These are phyloP conservation scores for Acipenser oxyrinchus DNA, from an alignment of 2,797 vertebrate genomes.

Conservation along the genomic window DNA sequence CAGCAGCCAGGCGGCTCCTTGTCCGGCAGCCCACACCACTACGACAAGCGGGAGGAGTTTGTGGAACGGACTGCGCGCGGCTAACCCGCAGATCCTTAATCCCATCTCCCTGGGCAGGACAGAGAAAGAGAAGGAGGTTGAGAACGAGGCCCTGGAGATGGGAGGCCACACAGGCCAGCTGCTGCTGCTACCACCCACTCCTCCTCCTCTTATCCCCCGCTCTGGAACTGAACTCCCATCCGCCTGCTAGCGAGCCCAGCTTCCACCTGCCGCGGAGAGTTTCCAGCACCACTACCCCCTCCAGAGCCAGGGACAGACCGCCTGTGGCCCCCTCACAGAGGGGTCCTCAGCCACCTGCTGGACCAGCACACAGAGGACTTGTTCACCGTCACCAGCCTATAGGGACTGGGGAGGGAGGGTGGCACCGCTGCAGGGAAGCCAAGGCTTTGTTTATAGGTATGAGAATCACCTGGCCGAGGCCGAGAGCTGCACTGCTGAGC, in stretches of 20 bases:
- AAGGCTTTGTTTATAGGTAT: slow-evolving; percentile 69
- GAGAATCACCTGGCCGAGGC: slow-evolving; percentile 9
- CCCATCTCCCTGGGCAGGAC: slow-evolving; percentile 58
- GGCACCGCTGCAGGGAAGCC: slow-evolving; percentile 59
- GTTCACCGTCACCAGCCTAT: slow-evolving; percentile 98
- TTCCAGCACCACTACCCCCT: slow-evolving; percentile 81
- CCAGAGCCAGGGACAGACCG: slow-evolving; percentile 62
- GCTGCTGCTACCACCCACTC: slow-evolving; percentile 43
- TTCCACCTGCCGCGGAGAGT: slow-evolving; percentile 83
- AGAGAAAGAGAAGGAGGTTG: slow-evolving; percentile 76
- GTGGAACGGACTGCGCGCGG: slow-evolving; percentile 64
- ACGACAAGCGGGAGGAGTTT: slow-evolving; percentile 72
- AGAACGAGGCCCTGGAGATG: slow-evolving; percentile 85
- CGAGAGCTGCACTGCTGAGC: too few relatives aligned
- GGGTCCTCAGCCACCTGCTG: slow-evolving; percentile 90
- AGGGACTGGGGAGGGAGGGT: slow-evolving; percentile 55
- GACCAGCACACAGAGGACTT: slow-evolving; percentile 90
- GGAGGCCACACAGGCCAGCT: slow-evolving; percentile 59
- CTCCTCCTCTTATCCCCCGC: slow-evolving; percentile 47
- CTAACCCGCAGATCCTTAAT: slow-evolving; percentile 68
- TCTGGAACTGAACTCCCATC: slow-evolving; percentile 73
- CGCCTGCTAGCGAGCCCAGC: slow-evolving; percentile 77
- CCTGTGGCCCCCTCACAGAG: slow-evolving; percentile 66
- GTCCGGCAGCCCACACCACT: slow-evolving; percentile 73
- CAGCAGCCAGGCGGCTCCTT: slow-evolving; percentile 69